Base-by-base conservation (phyloP, 2,888 invertebrate species). In the Abrostola triplasia region DNA sequence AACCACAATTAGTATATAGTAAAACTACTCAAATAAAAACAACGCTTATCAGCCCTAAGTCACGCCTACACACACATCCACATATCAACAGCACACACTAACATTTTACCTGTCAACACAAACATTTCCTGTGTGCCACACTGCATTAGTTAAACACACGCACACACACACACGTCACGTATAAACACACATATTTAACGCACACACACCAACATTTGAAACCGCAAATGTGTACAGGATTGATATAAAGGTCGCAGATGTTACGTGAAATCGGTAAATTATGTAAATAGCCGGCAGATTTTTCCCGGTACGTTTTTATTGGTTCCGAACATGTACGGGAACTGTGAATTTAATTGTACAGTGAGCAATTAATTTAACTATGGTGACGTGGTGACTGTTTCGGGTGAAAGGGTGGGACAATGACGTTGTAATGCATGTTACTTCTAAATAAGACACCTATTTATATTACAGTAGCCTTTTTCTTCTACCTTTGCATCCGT, bases 51-150 rank as follows among this genome's bases (percentile, higher is more conserved):
- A 84, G 44, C 83, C 84, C 83, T 85, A 60, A 53, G 53, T 55
- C 52, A 66, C 56, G 53, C 57, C 52, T 66, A 76, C 77, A 75
- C 78, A 81, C 73, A 80, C 74, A 67, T 60, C 57, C 59, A 70
- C 13, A 13, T 78, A 82, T 73, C 66, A 64, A 79, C 55, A 59
- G 70, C 79, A 80, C 81, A 80, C 82, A 79, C 57, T 57, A 62
- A 70, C 62, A 81, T 67, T 73, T 70, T 76, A 84, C 82, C 83
- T 85, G 83, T 84, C 85, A 82, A 76, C 83, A 79, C 77, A 64
- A 67, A 77, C 76, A 76, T 76, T 81, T 81, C 80, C 81, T 75
- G 79, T 75, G 68, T 61, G 66, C 64, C 76, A 72, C 66, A 75
- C 66, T 67, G 62, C 76, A 82, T 84, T 82, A 83, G 83, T 80